Conservation (phyloP, 2,888 invertebrate genomes). For the Apoda limacodes region DNA sequence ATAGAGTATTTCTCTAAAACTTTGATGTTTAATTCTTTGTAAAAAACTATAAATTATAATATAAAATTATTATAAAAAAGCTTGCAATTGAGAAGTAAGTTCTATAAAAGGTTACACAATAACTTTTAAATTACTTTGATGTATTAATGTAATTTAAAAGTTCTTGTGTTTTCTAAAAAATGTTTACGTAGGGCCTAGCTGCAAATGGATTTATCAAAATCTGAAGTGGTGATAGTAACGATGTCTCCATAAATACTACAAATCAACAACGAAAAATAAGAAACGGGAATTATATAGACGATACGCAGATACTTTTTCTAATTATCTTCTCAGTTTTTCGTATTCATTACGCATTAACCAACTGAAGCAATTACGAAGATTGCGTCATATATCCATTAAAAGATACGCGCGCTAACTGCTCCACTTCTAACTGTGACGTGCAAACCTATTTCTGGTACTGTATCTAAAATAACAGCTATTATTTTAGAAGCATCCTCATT, state of each 20-base stretch:
- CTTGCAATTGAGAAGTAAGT: no score
- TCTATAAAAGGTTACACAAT: no score
- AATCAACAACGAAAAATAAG: background rate
- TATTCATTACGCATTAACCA: slow-evolving; percentile 5
- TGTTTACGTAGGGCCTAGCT: no score
- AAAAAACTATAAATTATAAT: no score
- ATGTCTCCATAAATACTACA: background rate
- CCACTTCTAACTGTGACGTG: slow-evolving; percentile 44
- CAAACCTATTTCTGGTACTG: slow-evolving; percentile 48
- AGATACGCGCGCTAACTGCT: slow-evolving; percentile 34
- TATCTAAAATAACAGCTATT: slow-evolving; percentile 53
- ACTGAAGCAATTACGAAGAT: slow-evolving; percentile 2
- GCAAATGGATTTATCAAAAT: no score
- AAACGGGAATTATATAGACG: no score
- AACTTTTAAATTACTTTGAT: background rate
- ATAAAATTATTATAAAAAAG: no score
- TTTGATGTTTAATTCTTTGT: no score
- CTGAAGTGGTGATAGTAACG: no score
- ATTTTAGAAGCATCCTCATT: slow-evolving; percentile 49
- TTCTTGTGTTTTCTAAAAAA: slow-evolving; percentile 8
- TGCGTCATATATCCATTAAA: slow-evolving; percentile 15
- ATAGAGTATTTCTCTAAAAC: no score
- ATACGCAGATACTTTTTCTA: no score
- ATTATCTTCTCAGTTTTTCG: no score
- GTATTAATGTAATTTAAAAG: background rate